Base-by-base conservation (phyloP, 2,113 vertebrate species). In the Grammomys surdaster region DNA sequence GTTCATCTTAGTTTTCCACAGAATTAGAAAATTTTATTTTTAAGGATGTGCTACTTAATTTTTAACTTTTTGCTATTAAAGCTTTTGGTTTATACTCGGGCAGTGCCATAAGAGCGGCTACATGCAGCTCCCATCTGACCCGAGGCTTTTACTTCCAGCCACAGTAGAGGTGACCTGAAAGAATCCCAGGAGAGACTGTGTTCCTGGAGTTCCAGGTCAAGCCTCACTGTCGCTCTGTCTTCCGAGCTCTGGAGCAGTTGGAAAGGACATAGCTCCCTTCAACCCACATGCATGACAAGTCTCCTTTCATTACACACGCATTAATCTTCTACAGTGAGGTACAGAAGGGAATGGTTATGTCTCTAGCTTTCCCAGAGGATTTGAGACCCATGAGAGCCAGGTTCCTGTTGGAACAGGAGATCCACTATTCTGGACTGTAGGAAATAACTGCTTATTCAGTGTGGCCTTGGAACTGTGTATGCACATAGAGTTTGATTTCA, bases 51-150 rank as follows among this genome's bases (percentile, higher is more conserved):
- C 72, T 76, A 90, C 81, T 96, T 91, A 97, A 93, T 98, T 97
- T 97, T 96, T 95, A 94, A 96, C 77, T 84, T 75, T 70, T 95
- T 96, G 65, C 90, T 97, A 87, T 97, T 95, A 96, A 91, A 94
- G 95, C 58, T 16, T 95, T 87, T 26, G 77, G 56, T 95, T 69
- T 93, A 90, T 95, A 96, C 84, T 95, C 48, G 93, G 95, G 76
- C 2, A 2, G 88, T 26, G 67, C 60, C 12, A 3, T 88, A 14
- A 93, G 89, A 36, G 17, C 17, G 69, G 94, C 91, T 96, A 89
- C 96, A 90, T 10, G 26, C 20, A 46, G 94, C 88, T 96, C 77
- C 90, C 5, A 0, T 70, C 76, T 81, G 43, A 96, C 95, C 89
- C 63, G 67, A 0, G 70, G 69, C 87, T 96, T 96, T 93, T 0